A percentile compares a stretch with the other conserved stretches of the same genome.
Conservation (phyloP, 2,797 vertebrate species). For the Balearica regulorum region DNA sequence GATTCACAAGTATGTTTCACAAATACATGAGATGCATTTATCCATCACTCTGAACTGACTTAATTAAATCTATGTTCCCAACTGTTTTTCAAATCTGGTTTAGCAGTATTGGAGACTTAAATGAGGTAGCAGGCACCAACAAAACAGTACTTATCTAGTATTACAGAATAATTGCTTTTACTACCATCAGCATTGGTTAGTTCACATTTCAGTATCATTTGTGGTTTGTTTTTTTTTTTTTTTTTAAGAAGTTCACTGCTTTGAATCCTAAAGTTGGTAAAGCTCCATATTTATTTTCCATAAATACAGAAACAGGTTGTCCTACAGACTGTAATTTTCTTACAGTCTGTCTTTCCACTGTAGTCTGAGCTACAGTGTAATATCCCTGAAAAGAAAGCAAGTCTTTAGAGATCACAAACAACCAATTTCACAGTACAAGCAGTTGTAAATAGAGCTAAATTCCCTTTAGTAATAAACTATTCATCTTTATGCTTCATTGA, state of each 20-base stretch:
- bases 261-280: neutral
- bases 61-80: neutral
- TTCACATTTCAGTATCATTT: neutral
- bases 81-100: neutral
- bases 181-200: neutral
- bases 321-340: conserved; percentile 14
- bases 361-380: conserved; percentile 17
- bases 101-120: neutral
- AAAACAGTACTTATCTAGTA: neutral
- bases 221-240: no score
- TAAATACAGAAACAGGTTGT: neutral
- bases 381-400: conserved; percentile 57
- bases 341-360: conserved; percentile 3
- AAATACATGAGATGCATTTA: neutral
- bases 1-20: neutral
- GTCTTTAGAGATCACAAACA: conserved; percentile 70
- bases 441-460: conserved; percentile 74
- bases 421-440: conserved; percentile 77
- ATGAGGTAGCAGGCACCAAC: neutral
- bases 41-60: neutral
- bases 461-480: conserved; percentile 76
- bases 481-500: conserved; percentile 75
- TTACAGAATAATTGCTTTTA: neutral
- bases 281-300: neutral
- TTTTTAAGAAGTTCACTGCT: neutral